Percentiles rank a stretch among this genome's conserved stretches.
Evolutionary conservation across 2,888 invertebrate species (phyloP).

Genomic region (Xestia ashworthii): DNA sequence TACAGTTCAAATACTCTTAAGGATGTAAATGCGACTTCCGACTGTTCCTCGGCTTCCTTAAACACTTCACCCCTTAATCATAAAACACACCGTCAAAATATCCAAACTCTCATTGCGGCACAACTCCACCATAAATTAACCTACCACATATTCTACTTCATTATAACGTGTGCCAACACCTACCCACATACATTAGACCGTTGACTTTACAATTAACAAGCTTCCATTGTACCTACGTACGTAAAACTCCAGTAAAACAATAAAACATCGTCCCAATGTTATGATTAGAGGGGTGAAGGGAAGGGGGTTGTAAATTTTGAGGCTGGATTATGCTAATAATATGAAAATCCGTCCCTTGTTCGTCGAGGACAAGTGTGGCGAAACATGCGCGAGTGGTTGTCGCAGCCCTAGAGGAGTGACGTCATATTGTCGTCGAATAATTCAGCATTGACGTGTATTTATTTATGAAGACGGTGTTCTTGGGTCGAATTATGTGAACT

Average conservation of each 20-base stretch:
- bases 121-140: slow-evolving; percentile 34
- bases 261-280: slow-evolving; percentile 68
- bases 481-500: slow-evolving; percentile 18
- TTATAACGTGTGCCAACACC: slow-evolving; percentile 46
- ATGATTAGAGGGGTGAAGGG: slow-evolving; percentile 66
- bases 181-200: slow-evolving; percentile 61
- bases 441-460: slow-evolving; percentile 67
- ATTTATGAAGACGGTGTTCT: slow-evolving; percentile 49
- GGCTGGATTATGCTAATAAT: slow-evolving; percentile 84
- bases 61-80: slow-evolving; percentile 20
- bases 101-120: slow-evolving; percentile 10
- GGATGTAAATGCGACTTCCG: not conserved
- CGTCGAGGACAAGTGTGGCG: slow-evolving; percentile 71
- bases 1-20: not conserved
- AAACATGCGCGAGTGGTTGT: slow-evolving; percentile 66
- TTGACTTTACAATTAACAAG: slow-evolving; percentile 67
- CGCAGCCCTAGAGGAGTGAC: slow-evolving; percentile 69
- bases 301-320: slow-evolving; percentile 66
- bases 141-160: slow-evolving; percentile 54
- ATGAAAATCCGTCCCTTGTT: slow-evolving; percentile 79
- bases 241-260: slow-evolving; percentile 65
- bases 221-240: slow-evolving; percentile 56
- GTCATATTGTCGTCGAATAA: slow-evolving; percentile 74
- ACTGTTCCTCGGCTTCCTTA: not conserved
- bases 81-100: slow-evolving; percentile 36